phyloP scores from a whole-genome alignment of 2,797 vertebrate genomes.

The Sarcoramphus papa region DNA sequence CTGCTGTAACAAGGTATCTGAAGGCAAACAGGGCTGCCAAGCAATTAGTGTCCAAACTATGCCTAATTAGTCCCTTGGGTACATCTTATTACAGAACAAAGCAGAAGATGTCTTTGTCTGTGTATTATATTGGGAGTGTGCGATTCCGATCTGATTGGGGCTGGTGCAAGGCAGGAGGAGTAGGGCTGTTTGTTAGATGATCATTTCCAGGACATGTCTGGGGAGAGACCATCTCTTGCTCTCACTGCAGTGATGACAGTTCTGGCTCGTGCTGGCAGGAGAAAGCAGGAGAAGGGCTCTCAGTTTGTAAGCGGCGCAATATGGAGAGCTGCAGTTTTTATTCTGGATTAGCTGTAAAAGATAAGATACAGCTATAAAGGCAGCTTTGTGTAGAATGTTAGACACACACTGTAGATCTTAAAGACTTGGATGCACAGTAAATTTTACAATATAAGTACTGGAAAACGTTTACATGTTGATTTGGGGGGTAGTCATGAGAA shows the following conservation, averaged over 20 bases:
- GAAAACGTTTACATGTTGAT: neutral
- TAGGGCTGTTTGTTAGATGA: neutral
- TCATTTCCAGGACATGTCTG: neutral
- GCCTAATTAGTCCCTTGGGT: neutral
- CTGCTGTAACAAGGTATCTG: neutral
- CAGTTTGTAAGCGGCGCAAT: neutral
- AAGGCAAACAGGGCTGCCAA: neutral
- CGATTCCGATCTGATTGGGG: neutral
- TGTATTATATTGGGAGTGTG: neutral
- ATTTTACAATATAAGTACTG: neutral
- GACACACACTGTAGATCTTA: neutral
- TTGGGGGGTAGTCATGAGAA: neutral
- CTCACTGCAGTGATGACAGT: neutral
- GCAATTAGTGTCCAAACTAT: neutral
- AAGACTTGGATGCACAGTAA: neutral
- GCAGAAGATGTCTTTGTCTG: neutral
- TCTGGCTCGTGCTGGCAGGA: neutral
- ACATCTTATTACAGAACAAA: neutral
- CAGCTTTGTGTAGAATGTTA: neutral
- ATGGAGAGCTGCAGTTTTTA: neutral
- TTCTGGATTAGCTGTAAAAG: neutral
- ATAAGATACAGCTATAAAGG: neutral
- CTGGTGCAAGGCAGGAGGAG: neutral
- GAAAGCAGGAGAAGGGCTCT: neutral
- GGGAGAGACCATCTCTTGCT: neutral